Conservation (phyloP, 2,888 invertebrate genomes). For the Sericinus montela region DNA sequence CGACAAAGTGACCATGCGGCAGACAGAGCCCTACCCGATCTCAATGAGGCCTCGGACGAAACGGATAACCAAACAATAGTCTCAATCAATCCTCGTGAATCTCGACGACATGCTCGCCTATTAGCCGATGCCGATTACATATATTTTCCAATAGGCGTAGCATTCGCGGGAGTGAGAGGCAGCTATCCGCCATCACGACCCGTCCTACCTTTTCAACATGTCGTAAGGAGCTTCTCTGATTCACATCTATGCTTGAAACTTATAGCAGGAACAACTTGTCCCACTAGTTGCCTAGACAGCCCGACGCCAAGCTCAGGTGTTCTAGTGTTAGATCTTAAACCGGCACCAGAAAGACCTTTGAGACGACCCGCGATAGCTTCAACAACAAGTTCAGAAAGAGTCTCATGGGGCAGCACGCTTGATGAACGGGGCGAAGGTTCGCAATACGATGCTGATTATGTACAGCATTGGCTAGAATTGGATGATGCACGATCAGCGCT, state of each 20-base stretch:
- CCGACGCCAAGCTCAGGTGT: constrained; percentile 82
- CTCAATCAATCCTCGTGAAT: constrained; percentile 69
- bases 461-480: constrained; percentile 86
- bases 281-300: constrained; percentile 74
- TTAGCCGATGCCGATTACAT: constrained; percentile 83
- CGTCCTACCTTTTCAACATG: constrained; percentile 84
- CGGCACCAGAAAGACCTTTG: constrained; percentile 77
- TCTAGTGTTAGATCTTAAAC: constrained; percentile 79
- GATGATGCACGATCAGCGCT: constrained; percentile 85
- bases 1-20: constrained; percentile 77
- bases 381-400: constrained; percentile 68
- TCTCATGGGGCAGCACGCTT: constrained; percentile 80
- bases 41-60: constrained; percentile 87
- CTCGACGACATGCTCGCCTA: constrained; percentile 76
- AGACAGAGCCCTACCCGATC: constrained; percentile 82
- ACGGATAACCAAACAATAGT: constrained; percentile 81
- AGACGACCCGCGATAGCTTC: constrained; percentile 78
- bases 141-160: constrained; percentile 83
- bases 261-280: constrained; percentile 79
- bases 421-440: constrained; percentile 80
- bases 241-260: constrained; percentile 86
- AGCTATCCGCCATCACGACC: constrained; percentile 86
- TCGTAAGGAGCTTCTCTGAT: constrained; percentile 86
- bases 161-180: constrained; percentile 82
- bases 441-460: constrained; percentile 85